Evolutionary conservation across 2,888 invertebrate species (phyloP).

Genomic region (Pseudanteris insignis): DNA sequence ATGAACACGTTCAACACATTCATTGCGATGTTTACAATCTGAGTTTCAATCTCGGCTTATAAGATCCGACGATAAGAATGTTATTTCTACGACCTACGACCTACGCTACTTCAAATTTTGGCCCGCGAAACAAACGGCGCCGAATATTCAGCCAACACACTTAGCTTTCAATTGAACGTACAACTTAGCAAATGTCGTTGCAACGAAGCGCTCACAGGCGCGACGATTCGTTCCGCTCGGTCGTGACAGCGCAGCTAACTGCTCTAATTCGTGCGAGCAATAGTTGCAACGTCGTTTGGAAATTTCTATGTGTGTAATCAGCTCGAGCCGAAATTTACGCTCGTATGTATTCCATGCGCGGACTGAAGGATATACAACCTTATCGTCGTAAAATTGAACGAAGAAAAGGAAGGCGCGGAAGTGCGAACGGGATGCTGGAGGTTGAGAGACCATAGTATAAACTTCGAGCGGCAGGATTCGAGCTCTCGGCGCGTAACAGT

Average conservation of each 20-base stretch:
- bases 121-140: too few relatives aligned
- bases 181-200: too few relatives aligned
- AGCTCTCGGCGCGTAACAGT: constrained; percentile 54
- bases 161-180: too few relatives aligned
- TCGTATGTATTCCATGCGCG: constrained; percentile 18
- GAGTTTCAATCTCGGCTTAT: constrained; percentile 28
- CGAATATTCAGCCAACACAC: too few relatives aligned
- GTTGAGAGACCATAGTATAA: constrained; percentile 47
- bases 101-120: too few relatives aligned
- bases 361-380: constrained; percentile 23
- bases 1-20: constrained; percentile 37
- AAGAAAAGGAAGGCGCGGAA: constrained; percentile 33
- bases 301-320: too few relatives aligned
- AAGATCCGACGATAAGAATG: constrained; percentile 35
- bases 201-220: too few relatives aligned
- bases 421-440: constrained; percentile 20
- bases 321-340: constrained; percentile 4
- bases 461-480: constrained; percentile 54
- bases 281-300: too few relatives aligned
- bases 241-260: too few relatives aligned
- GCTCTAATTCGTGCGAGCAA: too few relatives aligned
- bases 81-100: constrained; percentile 36
- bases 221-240: too few relatives aligned
- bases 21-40: constrained; percentile 40
- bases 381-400: constrained; percentile 42